Conservation (phyloP, 2,888 invertebrate species). For the Aphodius granarius region DNA sequence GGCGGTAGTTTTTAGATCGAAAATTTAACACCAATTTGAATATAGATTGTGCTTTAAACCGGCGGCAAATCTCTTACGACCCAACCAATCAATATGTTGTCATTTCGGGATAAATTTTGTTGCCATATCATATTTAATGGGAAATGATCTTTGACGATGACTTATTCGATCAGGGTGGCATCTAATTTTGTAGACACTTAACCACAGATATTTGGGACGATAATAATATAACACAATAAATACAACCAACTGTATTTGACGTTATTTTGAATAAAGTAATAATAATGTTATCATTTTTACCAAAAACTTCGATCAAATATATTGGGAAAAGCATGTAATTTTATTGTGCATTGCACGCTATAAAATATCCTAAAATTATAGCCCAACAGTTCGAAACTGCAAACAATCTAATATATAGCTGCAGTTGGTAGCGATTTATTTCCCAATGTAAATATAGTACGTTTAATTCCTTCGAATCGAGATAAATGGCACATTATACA, state of each 20-base stretch:
- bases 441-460: not conserved
- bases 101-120: not conserved
- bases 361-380: not conserved
- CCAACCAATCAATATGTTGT: not conserved
- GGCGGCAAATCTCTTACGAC: slow-evolving; percentile 6
- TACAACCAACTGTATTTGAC: too few relatives aligned
- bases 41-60: slow-evolving; percentile 7
- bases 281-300: too few relatives aligned
- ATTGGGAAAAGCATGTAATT: too few relatives aligned
- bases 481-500: not conserved
- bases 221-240: too few relatives aligned
- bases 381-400: not conserved
- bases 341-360: not conserved
- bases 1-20: slow-evolving; percentile 10
- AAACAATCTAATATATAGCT: not conserved
- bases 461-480: not conserved
- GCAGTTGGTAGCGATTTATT: not conserved
- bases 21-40: slow-evolving; percentile 8
- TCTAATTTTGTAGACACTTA: too few relatives aligned
- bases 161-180: too few relatives aligned
- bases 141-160: not conserved
- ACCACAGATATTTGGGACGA: too few relatives aligned
- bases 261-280: too few relatives aligned
- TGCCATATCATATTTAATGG: not conserved
- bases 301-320: too few relatives aligned